Base-by-base conservation (phyloP, 1,140 invertebrate genomes). In the Frieseomelitta varia region DNA sequence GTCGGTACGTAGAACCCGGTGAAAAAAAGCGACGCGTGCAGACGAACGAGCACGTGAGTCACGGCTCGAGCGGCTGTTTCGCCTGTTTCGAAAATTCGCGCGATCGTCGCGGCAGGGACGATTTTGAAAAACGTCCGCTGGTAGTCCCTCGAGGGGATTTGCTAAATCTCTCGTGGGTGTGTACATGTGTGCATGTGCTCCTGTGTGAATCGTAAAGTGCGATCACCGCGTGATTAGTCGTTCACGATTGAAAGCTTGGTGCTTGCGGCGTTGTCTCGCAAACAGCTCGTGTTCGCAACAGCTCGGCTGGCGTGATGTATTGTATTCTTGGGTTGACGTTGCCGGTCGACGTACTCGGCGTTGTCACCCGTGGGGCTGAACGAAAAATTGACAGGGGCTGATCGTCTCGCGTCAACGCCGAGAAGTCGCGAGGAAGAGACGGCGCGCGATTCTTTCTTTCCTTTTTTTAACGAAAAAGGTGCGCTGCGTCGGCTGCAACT, bases 1-100 rank as follows among this genome's bases (percentile, higher is more conserved):
- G 80, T 88, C 61, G 87, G 88, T 89, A 89, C 79, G 88, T 89
- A 81, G 10, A 80, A 47, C 6, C 34, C 77, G 84, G 56, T 61
- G 30, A 4, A 47, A 0, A 67, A 53, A 6, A 39, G 14, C 68
- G 53, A 12, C 17, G 61, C 55, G 6, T 65, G 15, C 30, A 55
- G 4, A 8, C 39, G 56, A 4, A 8, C 30, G n/a, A n/a, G 30
- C 79, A 76, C 67, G 76, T 65, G 73, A 78, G 51, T 77, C 81
- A 71, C 39, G 63, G 51, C 17, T 83, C 74, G 30, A 24, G 19
- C 27, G 34, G 12, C 2, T 8, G 6, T 47, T 30, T 67, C 24
- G 21, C 17, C 19, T 53, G 10, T 19, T n/a, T n/a, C 30, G 12
- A 65, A 30, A 61, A 30, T 17, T 67, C 30, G 30, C 55, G 30